A percentile compares a stretch with the other conserved stretches of the same genome.
Evolutionary conservation across 2,797 vertebrate species (phyloP).

Genomic region (Betta splendens): DNA sequence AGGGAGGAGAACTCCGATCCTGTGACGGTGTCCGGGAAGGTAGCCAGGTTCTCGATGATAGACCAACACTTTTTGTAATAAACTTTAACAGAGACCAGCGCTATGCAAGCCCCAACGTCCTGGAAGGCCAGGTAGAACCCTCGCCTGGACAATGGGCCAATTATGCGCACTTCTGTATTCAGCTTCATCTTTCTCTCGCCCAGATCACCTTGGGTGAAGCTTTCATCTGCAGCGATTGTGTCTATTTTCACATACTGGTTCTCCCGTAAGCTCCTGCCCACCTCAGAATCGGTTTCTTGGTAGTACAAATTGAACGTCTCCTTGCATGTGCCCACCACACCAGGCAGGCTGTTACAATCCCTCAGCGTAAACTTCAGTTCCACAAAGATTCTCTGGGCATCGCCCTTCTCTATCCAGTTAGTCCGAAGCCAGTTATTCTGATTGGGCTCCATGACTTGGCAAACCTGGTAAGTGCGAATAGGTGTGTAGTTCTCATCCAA

Average conservation of each 20-base stretch:
- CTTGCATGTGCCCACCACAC: constrained; percentile 98
- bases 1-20: constrained; percentile 98
- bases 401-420: constrained; percentile 99
- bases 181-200: constrained; percentile 99
- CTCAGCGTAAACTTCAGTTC: constrained; percentile 99
- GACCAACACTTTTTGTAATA: constrained; percentile 99
- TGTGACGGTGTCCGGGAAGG: constrained; percentile 98
- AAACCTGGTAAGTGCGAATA: constrained; percentile 99
- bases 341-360: constrained; percentile 99
- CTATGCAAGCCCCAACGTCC: constrained; percentile 98
- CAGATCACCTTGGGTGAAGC: constrained; percentile 99
- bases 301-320: constrained; percentile 99
- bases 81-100: constrained; percentile 97
- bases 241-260: constrained; percentile 98
- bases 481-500: constrained; percentile 99
- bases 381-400: constrained; percentile 99
- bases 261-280: constrained; percentile 96
- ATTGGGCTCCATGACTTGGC: constrained; percentile 99
- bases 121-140: constrained; percentile 99
- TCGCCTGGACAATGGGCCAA: constrained; percentile 93
- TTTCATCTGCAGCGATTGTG: constrained; percentile 99
- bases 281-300: constrained; percentile 97
- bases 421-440: constrained; percentile 99
- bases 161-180: constrained; percentile 98
- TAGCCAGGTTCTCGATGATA: constrained; percentile 99